These are phyloP conservation scores for Melierax canorus DNA, from an alignment of 2,113 vertebrate species.

Conservation along the genomic window DNA sequence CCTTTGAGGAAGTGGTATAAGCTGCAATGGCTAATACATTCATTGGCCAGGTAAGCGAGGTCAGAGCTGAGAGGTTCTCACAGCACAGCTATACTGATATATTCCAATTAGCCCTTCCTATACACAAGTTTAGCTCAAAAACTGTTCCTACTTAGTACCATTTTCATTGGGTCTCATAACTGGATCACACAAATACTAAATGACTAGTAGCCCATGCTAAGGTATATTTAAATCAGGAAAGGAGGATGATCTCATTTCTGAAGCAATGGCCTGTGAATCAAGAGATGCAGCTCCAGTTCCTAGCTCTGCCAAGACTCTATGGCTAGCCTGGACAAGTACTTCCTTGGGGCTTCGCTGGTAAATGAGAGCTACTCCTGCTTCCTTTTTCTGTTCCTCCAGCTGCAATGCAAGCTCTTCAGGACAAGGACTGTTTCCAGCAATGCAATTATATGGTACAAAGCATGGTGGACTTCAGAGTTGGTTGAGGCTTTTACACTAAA, in stretches of 20 bases:
- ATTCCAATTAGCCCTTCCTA: background rate
- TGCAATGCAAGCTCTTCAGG: background rate
- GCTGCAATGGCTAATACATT: background rate
- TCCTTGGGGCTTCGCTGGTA: background rate
- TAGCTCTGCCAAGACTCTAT: background rate
- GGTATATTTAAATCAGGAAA: background rate
- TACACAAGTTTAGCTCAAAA: background rate
- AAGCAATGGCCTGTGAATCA: conserved; percentile 22
- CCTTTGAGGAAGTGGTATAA: background rate
- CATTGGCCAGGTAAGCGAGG: background rate
- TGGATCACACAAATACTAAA: background rate
- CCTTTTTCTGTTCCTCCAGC: background rate
- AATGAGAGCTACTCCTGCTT: background rate
- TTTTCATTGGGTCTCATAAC: background rate
- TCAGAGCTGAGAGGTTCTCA: background rate
- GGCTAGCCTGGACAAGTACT: conserved; percentile 23
- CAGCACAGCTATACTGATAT: background rate
- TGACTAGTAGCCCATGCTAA: background rate
- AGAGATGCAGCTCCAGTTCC: background rate
- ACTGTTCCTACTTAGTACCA: background rate
- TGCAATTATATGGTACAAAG: background rate
- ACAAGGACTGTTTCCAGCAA: background rate
- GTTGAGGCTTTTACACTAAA: background rate
- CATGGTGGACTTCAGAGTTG: background rate
- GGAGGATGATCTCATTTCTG: conserved; percentile 20